Base-by-base conservation (phyloP, 53 echinoderm and acorn worm genomes). In the Paelopatides confundens region DNA sequence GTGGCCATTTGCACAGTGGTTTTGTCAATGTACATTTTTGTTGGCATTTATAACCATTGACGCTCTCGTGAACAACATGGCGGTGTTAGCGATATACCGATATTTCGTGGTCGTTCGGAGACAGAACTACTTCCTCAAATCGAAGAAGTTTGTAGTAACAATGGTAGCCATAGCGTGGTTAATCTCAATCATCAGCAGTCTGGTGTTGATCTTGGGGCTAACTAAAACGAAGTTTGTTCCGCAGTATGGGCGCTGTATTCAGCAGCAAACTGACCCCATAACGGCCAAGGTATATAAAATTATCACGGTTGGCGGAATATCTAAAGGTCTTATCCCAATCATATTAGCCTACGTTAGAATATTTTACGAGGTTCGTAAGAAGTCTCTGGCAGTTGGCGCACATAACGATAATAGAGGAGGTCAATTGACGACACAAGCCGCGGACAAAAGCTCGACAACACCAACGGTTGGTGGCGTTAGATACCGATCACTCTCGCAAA, bases 1-100 rank as follows among this genome's bases (percentile, higher is more conserved):
- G 2, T 79, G 79, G 79, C 79, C 54, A 4, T 53, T 51, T 18
- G 18, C 17, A 4, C 31, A 15, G 21, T 53, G 79, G 79, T 79
- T 79, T 33, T 79, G 79, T 52, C 10, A 79, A 14, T 28, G 29
- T 7, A 79, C 50, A 0, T 79, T 79, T 31, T 31, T 79, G 32
- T 33, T 79, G 7, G 49, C 79, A 3, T 53, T 79, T 5, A 53
- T 79, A 5, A 79, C 79, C 11, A 53, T 79, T 13, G 79, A 79
- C 33, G 79, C 51, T 4, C 50, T 79, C 4, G 79, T 79, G 21
- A 79, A 79, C 79, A 79, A 79, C 30, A 79, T 79, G 79, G 53
- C 54, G 29, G 49, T 79, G 14, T 33, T 79, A 14, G 79, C 79
- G 0, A 79, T 79, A 31, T 79, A 79, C 43, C 79, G 79, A 2